Percentiles rank a stretch among this genome's conserved stretches.
Evolutionary conservation across 37 sponge, comb jelly and placozoan species (phyloP).

Genomic region (Cliona cf. orientalis): DNA sequence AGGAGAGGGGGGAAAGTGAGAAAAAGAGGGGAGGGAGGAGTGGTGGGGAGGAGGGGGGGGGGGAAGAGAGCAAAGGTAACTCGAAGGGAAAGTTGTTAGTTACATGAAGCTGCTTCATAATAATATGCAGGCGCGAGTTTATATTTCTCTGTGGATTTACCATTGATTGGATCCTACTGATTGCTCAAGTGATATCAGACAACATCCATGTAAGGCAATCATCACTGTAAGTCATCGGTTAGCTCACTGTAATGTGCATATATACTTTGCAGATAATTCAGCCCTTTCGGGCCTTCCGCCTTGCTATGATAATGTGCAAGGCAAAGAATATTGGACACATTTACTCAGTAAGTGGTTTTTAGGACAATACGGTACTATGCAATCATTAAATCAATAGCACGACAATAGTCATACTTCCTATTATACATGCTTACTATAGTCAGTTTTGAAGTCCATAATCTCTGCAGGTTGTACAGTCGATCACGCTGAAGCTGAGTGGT

Average conservation of each 20-base stretch:
- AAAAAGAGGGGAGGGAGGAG: too few relatives aligned
- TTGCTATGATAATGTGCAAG: constrained; percentile 63
- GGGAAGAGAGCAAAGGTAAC: too few relatives aligned
- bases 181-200: constrained; percentile 9
- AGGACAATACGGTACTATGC: too few relatives aligned
- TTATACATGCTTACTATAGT: neutral
- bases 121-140: neutral
- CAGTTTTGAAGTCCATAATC: neutral
- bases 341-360: constrained; percentile 31
- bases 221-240: neutral
- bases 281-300: constrained; percentile 56
- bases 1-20: too few relatives aligned
- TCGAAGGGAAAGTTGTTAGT: too few relatives aligned
- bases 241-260: neutral
- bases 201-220: neutral
- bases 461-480: constrained; percentile 47
- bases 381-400: too few relatives aligned
- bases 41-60: too few relatives aligned
- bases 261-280: constrained; percentile 43
- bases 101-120: neutral
- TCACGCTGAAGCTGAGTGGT: constrained; percentile 54
- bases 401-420: too few relatives aligned
- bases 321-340: constrained; percentile 70
- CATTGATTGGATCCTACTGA: constrained; percentile 54
- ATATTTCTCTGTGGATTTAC: constrained; percentile 22